Evolutionary conservation across 2,888 invertebrate species (phyloP).

Genomic region (Parapristionchus giblindavisi): DNA sequence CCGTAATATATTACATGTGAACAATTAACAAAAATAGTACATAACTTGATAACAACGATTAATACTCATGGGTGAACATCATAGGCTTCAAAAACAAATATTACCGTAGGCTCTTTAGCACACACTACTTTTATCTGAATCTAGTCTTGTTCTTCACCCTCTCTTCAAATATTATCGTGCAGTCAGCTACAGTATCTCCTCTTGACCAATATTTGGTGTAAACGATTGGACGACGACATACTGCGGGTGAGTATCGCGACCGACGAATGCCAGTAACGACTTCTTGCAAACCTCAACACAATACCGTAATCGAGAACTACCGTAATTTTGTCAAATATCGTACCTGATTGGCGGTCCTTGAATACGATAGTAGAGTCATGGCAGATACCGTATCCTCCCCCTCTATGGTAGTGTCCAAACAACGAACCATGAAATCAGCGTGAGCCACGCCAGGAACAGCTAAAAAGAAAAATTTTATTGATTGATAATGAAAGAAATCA

Average conservation of each 20-base stretch:
- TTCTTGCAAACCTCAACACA: slow-evolving; percentile 73
- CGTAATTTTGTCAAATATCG: slow-evolving; percentile 70
- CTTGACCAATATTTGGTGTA: not conserved
- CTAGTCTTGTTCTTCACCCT: too few relatives aligned
- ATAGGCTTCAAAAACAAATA: too few relatives aligned
- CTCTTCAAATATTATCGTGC: too few relatives aligned
- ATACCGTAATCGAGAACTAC: not conserved
- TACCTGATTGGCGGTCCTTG: slow-evolving; percentile 80
- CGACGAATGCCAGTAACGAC: slow-evolving; percentile 73
- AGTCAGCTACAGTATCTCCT: too few relatives aligned
- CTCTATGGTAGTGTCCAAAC: slow-evolving; percentile 73
- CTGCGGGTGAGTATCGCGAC: slow-evolving; percentile 46
- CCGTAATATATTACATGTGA: too few relatives aligned
- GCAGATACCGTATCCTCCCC: slow-evolving; percentile 72
- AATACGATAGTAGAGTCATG: slow-evolving; percentile 72
- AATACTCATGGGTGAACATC: too few relatives aligned
- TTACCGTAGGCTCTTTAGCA: too few relatives aligned
- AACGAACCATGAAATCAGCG: slow-evolving; percentile 78
- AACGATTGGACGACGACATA: slow-evolving; percentile 38
- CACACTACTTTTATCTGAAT: too few relatives aligned
- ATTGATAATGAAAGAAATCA: not conserved
- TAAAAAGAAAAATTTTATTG: not conserved
- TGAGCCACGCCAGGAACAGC: slow-evolving; percentile 37
- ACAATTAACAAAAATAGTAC: too few relatives aligned
- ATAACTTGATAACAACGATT: too few relatives aligned